Conservation (phyloP, 2,113 vertebrate species). For the Cygnus atratus region DNA sequence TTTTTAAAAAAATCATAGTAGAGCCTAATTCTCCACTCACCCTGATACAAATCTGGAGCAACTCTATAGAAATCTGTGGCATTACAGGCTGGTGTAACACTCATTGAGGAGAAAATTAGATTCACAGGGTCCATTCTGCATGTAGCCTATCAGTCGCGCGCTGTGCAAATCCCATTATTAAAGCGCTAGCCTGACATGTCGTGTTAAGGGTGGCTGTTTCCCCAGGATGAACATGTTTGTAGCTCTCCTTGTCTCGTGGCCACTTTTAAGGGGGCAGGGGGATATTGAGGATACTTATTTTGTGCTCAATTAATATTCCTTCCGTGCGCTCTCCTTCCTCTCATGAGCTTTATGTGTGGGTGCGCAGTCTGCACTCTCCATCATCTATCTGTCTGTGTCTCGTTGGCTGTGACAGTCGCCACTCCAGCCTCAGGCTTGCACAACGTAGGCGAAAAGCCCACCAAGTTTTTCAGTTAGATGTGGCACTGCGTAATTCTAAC, state of each 20-base stretch:
- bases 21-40: conserved; percentile 45
- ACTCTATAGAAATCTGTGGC: conserved; percentile 46
- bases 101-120: conserved; percentile 67
- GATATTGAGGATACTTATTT: conserved; percentile 55
- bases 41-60: conserved; percentile 43
- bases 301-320: conserved; percentile 69
- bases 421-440: conserved; percentile 32
- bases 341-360: conserved; percentile 59
- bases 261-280: conserved; percentile 39
- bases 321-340: conserved; percentile 55
- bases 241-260: conserved; percentile 29
- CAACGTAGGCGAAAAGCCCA: not conserved
- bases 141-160: not conserved
- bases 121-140: conserved; percentile 52
- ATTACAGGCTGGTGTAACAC: conserved; percentile 19
- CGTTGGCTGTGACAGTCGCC: conserved; percentile 58
- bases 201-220: conserved; percentile 35
- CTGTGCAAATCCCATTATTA: conserved; percentile 61
- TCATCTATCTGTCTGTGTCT: conserved; percentile 70
- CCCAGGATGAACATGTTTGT: conserved; percentile 41
- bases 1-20: not conserved
- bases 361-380: conserved; percentile 70
- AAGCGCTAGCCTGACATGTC: conserved; percentile 50
- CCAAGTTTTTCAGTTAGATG: not conserved
- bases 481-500: not conserved